Conservation (phyloP, 2,888 invertebrate genomes). For the Thecocarcelia acutangulata region DNA sequence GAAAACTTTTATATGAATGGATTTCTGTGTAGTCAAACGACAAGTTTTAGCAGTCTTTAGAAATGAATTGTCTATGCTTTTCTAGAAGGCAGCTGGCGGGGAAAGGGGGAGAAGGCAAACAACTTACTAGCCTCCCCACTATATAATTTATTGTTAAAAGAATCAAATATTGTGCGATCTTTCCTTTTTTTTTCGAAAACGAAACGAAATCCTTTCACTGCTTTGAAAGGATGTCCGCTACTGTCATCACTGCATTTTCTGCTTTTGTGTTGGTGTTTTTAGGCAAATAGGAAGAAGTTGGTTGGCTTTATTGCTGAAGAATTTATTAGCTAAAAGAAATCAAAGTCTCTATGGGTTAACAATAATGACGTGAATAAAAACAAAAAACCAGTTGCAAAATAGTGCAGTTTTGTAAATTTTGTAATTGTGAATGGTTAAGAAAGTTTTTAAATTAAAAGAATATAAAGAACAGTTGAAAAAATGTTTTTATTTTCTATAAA, state of each 20-base stretch:
- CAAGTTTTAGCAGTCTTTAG: slow-evolving; percentile 58
- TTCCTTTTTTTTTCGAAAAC: slow-evolving; percentile 22
- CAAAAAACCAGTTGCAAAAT: neutral
- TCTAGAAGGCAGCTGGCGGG: slow-evolving; percentile 15
- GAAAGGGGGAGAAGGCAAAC: neutral
- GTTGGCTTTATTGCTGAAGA: slow-evolving; percentile 51
- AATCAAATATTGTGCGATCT: slow-evolving; percentile 63
- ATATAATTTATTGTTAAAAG: slow-evolving; percentile 49
- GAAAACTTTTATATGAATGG: slow-evolving; percentile 64
- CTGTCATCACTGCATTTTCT: slow-evolving; percentile 59
- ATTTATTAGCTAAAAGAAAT: slow-evolving; percentile 61
- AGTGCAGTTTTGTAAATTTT: neutral
- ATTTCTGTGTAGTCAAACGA: slow-evolving; percentile 54
- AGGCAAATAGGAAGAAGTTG: neutral
- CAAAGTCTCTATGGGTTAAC: slow-evolving; percentile 48
- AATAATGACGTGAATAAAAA: slow-evolving; percentile 22
- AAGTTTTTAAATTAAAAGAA: no score
- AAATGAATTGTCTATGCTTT: slow-evolving; percentile 65
- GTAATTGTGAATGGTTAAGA: no score
- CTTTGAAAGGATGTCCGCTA: slow-evolving; percentile 66
- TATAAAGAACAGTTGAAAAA: no score
- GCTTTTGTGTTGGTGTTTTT: slow-evolving; percentile 24
- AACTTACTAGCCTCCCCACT: slow-evolving; percentile 23
- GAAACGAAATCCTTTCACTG: slow-evolving; percentile 62
- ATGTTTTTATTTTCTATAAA: no score